These are phyloP conservation scores for Anisognathus igniventris DNA, from an alignment of 2,797 vertebrate genomes.

Conservation along the genomic window DNA sequence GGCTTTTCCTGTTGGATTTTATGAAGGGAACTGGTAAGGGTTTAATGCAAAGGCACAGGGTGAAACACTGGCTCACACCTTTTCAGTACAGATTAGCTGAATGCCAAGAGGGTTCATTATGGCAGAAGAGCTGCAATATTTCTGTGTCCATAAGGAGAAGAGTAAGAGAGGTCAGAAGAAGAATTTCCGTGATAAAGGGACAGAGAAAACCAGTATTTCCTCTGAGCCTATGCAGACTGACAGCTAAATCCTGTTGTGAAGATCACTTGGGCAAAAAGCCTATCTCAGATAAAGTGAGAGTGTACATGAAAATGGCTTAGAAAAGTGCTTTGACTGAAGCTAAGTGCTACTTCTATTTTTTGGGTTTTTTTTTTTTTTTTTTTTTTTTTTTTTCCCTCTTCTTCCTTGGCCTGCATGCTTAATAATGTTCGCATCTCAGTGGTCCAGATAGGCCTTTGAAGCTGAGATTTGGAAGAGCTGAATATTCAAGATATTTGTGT, in stretches of 20 bases:
- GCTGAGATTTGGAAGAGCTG: not conserved
- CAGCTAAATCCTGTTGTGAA: conserved; percentile 27
- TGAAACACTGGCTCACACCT: not conserved
- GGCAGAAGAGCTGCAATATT: not conserved
- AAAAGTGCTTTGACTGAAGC: not conserved
- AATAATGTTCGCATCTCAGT: not conserved
- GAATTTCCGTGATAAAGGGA: not conserved
- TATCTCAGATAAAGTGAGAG: not conserved
- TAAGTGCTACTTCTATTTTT: not conserved
- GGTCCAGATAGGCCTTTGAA: not conserved
- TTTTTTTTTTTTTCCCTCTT: not conserved
- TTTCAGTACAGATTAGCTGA: not conserved
- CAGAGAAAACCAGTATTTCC: not conserved
- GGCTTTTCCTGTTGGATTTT: not conserved
- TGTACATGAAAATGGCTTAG: not conserved
- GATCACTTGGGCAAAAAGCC: not conserved
- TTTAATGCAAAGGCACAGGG: not conserved
- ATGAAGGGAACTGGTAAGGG: not conserved
- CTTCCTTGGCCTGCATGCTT: not conserved
- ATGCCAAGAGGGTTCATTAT: not conserved
- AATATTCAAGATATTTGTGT: not conserved
- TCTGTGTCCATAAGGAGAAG: not conserved
- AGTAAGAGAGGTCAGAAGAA: not conserved
- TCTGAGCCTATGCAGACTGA: not conserved
- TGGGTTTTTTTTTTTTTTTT: not conserved